Base-by-base conservation (phyloP, 1,140 invertebrate species). In the Scylla paramamosain region DNA sequence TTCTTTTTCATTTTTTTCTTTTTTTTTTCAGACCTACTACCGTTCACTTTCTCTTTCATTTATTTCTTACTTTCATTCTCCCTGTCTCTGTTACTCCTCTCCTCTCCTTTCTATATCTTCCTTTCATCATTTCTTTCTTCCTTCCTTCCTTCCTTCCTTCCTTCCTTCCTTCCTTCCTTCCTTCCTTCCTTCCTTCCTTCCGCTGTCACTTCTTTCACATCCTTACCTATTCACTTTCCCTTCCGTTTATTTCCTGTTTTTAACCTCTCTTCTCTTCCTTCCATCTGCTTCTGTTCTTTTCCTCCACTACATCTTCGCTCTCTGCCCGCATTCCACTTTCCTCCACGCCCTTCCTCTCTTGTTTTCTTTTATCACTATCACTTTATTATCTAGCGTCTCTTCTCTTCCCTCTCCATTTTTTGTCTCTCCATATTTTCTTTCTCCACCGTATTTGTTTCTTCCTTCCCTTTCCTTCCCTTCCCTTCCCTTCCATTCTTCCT, bases 381-480 rank as follows among this genome's bases (percentile, higher is more conserved):
- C 59, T 29, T 29, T 28, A 67, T 29, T 93, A 2, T 84, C 6
- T 93, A 67, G 4, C 29, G 0, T 31, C 48, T 67, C 91, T 91
- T 46, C 59, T 48, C 59, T 48, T 92, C 48, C 59, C 91, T 92
- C 91, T 67, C 91, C 59, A 45, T 92, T 48, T 92, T 48, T 92
- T 92, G 45, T 93, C 92, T 84, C 92, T 93, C 92, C 82, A 59
- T 93, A 59, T 93, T 67, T 93, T 67, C 82, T 67, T 93, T 67
- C 82, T 67, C 83, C 92, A 82, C 92, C 20, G 4, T 67, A 28
- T 77, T 20, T 77, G 28, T 82, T 28, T 93, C 83, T 28, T 39
- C 8, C 46, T 3, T 93, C 28, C 8, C 82, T 77, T 8, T 93
- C 52, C 39, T 39, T 6, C 20, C 31, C 4, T 46, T 28, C 10